These are phyloP conservation scores for Charina bottae DNA, from an alignment of 2,113 vertebrate species.

Conservation along the genomic window DNA sequence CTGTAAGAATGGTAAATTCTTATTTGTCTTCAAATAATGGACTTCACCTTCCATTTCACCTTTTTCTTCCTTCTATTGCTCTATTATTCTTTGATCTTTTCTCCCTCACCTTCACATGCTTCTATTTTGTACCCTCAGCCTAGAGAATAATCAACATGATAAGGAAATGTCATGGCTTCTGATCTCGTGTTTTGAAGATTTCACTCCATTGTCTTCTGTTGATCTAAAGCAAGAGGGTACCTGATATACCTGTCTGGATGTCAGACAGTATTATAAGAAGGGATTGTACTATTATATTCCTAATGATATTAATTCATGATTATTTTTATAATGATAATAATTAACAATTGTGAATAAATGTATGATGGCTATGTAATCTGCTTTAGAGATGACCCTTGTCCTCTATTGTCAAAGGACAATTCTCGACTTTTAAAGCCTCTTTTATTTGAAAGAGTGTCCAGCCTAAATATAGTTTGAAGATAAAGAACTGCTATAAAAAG, in stretches of 20 bases:
- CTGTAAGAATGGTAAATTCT: background rate
- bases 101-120: conserved; percentile 12
- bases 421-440: no score
- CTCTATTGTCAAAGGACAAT: background rate
- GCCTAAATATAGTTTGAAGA: background rate
- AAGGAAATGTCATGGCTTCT: conserved; percentile 18
- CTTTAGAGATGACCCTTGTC: no score
- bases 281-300: no score
- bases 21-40: background rate
- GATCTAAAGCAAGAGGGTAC: conserved; percentile 21
- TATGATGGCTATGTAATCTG: no score
- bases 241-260: background rate
- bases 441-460: background rate
- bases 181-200: background rate
- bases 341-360: no score
- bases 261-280: conserved; percentile 2
- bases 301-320: no score
- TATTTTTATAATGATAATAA: no score
- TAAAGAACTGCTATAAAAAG: background rate
- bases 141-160: conserved; percentile 16
- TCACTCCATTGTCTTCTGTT: background rate
- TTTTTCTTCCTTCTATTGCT: background rate
- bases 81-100: conserved; percentile 17
- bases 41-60: conserved; percentile 16
- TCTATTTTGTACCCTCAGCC: conserved; percentile 4